Base-by-base conservation (phyloP, 2,888 invertebrate species). In the Melipona beecheii region DNA sequence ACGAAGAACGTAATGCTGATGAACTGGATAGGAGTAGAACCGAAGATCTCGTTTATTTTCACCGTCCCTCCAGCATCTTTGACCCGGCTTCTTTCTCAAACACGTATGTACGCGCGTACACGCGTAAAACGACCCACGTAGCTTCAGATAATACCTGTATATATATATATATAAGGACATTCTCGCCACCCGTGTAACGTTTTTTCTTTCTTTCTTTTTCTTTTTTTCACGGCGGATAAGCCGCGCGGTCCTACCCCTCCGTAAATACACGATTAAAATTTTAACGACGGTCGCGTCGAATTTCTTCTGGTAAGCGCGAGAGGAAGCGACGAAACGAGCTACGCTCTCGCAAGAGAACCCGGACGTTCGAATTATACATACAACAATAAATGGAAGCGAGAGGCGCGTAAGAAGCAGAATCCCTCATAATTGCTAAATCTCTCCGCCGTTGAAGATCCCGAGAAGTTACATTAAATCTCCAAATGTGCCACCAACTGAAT, bases 1-100 rank as follows among this genome's bases (percentile, higher is more conserved):
- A 74, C 75, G 65, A 78, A 66, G 56, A 70, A 68, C 78, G 64
- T 84, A 75, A 89, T 76, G 77, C 64, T 72, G 85, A 86, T 75
- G 78, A 87, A 74, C 64, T 78, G 80, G 79, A 86, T 82, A 72
- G 76, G 75, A n/a, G 36, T 43, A 43, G 49, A 54, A 54, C 66
- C 71, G 69, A 74, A 76, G 62, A 87, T 76, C 72, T 52, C 78
- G 83, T 78, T 87, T 81, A 81, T 82, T 75, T 72, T 62, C 78
- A n/a, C 58, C 69, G 21, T 60, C 27, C 60, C 50, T 15, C 19
- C 49, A 11, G 60, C 11, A 36, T 56, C 27, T 50, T 11, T 27
- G 11, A 58, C 36, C 24, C 60, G 27, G 54, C 72, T 65, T 56
- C 72, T 65, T 56, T 71, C 56, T 65, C 58, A 50, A 56, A 69